phyloP scores from a whole-genome alignment of 2,797 vertebrate species.

The Mus caroli region DNA sequence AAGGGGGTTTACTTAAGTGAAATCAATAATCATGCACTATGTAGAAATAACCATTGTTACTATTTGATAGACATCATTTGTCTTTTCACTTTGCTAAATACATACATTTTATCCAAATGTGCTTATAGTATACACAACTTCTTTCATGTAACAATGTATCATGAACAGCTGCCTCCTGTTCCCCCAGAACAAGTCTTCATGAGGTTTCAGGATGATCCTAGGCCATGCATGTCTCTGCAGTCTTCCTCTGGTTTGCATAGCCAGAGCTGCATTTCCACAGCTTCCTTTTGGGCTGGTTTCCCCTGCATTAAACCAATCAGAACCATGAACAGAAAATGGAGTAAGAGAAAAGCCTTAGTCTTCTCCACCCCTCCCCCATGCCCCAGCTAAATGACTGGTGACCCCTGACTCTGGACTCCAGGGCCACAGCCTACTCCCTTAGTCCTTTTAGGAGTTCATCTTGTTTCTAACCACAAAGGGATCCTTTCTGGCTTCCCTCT shows the following conservation, averaged over 20 bases:
- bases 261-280: neutral
- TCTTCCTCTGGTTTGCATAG: neutral
- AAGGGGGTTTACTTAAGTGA: neutral
- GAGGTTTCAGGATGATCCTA: neutral
- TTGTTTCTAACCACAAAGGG: neutral
- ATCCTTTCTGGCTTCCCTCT: slow-evolving; percentile 13
- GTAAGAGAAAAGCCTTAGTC: neutral
- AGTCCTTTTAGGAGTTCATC: neutral
- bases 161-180: neutral
- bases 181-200: neutral
- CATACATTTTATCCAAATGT: neutral
- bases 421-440: neutral
- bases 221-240: neutral
- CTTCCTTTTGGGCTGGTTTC: neutral
- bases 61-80: neutral
- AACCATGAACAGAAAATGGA: slow-evolving; percentile 4
- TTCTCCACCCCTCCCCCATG: neutral
- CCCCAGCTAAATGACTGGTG: neutral
- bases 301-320: neutral
- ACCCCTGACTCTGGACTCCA: neutral
- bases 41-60: neutral
- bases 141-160: neutral
- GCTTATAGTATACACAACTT: no score
- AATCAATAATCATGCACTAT: neutral
- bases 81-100: slow-evolving; percentile 5